Evolutionary conservation across 2,888 invertebrate species (phyloP).

Genomic region (Apotomis capreana): DNA sequence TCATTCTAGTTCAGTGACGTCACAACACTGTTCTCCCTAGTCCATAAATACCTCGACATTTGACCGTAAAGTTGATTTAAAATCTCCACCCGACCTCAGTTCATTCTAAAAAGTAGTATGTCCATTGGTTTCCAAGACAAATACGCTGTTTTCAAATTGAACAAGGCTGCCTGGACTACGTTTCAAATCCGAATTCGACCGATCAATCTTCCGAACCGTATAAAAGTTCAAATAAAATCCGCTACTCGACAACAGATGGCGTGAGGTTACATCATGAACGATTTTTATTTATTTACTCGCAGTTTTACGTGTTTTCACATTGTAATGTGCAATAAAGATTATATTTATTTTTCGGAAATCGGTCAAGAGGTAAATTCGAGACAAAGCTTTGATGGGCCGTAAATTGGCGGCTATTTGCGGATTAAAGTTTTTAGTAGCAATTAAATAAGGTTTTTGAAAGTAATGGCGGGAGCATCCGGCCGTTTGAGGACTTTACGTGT

Average conservation of each 20-base stretch:
- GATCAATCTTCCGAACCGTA: constrained; percentile 50
- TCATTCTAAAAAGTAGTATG: constrained; percentile 8
- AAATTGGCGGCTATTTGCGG: constrained; percentile 34
- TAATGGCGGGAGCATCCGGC: constrained; percentile 28
- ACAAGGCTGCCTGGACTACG: not conserved
- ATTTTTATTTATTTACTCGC: constrained; percentile 53
- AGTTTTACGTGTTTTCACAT: constrained; percentile 47
- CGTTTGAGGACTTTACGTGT: constrained; percentile 26
- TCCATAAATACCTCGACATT: constrained; percentile 17
- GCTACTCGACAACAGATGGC: constrained; percentile 54
- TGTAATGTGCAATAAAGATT: constrained; percentile 54
- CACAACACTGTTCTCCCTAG: not conserved
- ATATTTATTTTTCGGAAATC: constrained; percentile 45
- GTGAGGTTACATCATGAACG: constrained; percentile 48
- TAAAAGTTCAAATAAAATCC: constrained; percentile 47
- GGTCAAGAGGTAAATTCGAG: constrained; percentile 40
- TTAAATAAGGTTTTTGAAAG: constrained; percentile 37
- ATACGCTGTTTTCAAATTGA: not conserved
- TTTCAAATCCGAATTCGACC: constrained; percentile 20
- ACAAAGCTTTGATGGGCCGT: constrained; percentile 41
- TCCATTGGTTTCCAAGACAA: not conserved
- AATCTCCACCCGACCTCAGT: not conserved
- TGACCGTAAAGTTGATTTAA: constrained; percentile 23
- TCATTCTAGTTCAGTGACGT: not conserved
- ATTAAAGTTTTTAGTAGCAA: constrained; percentile 39